Evolutionary conservation across 2,113 vertebrate species (phyloP), one percentile per base, ranked within the genome.

Genomic region (Petroica traversi): DNA sequence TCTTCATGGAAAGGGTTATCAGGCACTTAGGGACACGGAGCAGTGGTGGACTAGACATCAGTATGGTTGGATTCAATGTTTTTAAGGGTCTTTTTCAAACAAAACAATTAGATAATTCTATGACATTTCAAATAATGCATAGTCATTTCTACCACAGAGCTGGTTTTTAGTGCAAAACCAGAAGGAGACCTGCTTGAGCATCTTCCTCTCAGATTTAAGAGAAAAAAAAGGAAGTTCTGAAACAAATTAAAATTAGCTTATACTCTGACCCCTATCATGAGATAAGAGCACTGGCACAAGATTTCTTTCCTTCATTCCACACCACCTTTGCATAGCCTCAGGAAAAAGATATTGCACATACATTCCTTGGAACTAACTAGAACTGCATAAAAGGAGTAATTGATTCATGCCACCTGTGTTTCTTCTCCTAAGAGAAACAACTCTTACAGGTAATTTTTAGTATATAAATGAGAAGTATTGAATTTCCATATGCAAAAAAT

Each of bases 371-470:
- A 86, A 67, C 5, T 43, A 61, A n/a, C 34, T 12, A 34, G 18
- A 59, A 43, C 46, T 22, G 34, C 49, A 51, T 16, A 59, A 45
- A 64, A 89, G 28, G 12, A 33, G 8, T 23, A 54, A 59, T 49
- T 78, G 0, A 33, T 45, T 59, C 0, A 0, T 82, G 31, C 6
- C 10, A 13, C 8, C 28, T 63, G 15, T 29, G 22, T 73, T 88
- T 61, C 45, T 41, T 73, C 34, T 46, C 23, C 28, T 45, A 36
- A 66, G 31, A 54, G 69, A 73, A 77, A 63, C 6, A 86, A 38
- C 9, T 49, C 12, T 82, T 69, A 49, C 19, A 71, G 25, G 28
- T 24, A 72, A 38, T 19, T 36, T 7, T 20, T 59, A 54, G 12
- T 43, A 55, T 6, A 59, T 16, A 81, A 68, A 61, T 51, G 18